Conservation (phyloP, 2,888 invertebrate genomes). For the Dynastes grantii region DNA sequence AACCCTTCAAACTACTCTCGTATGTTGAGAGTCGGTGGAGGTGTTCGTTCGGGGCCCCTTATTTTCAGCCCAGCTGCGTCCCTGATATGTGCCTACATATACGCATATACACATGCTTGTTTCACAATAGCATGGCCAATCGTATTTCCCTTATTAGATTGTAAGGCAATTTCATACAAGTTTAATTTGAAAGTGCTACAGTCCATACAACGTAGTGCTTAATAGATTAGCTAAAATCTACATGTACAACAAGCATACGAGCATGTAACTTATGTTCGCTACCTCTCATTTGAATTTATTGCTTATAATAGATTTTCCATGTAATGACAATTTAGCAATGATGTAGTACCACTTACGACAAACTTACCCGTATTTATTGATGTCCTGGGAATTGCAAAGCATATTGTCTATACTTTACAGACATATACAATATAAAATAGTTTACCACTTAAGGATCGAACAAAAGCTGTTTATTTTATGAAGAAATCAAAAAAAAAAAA, state of each 20-base stretch:
- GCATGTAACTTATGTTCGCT: conserved; percentile 18
- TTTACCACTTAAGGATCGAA: no score
- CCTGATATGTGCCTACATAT: background rate
- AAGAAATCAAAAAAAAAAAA: no score
- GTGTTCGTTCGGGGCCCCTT: no score
- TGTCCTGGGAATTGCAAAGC: background rate
- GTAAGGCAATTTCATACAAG: conserved; percentile 42
- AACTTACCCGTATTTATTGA: background rate
- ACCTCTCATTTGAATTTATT: conserved; percentile 49
- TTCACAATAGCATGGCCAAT: background rate
- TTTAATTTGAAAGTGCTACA: conserved; percentile 22
- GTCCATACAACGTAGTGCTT: conserved; percentile 12
- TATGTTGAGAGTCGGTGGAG: no score
- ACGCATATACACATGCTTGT: background rate
- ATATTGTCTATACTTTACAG: no score
- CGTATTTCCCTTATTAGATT: conserved; percentile 28
- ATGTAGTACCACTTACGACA: conserved; percentile 19
- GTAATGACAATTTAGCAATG: conserved; percentile 49
- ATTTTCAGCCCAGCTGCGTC: no score
- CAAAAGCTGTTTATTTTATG: no score
- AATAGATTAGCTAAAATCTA: conserved; percentile 37
- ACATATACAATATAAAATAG: no score
- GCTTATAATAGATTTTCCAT: conserved; percentile 50
- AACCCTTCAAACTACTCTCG: no score
- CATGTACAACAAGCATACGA: conserved; percentile 13